Evolutionary conservation across 2,888 invertebrate species (phyloP).

Genomic region (Steinernema hermaphroditum): DNA sequence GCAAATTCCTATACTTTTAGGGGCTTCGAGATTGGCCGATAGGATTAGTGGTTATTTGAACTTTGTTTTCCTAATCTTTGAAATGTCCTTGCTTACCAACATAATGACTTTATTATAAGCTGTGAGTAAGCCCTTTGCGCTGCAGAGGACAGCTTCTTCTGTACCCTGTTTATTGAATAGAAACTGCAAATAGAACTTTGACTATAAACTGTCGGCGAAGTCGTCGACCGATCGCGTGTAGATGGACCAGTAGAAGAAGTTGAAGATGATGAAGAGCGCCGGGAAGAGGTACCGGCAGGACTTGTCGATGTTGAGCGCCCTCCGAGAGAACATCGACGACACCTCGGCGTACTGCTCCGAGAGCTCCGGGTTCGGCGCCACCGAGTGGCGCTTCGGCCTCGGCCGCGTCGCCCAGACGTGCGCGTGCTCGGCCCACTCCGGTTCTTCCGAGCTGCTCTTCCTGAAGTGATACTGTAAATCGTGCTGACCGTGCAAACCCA

Average conservation of each 20-base stretch:
- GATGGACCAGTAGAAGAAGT: slow-evolving; percentile 38
- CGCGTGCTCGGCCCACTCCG: slow-evolving; percentile 10
- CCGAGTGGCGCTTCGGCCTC: slow-evolving; percentile 23
- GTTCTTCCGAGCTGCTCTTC: slow-evolving; percentile 20
- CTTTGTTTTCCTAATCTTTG: too few species aligned
- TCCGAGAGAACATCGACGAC: slow-evolving; percentile 47
- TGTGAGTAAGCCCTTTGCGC: too few species aligned
- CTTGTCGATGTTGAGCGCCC: slow-evolving; percentile 57
- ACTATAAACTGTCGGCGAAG: background rate
- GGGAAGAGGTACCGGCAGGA: slow-evolving; percentile 55
- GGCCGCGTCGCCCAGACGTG: slow-evolving; percentile 18
- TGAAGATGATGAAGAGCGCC: slow-evolving; percentile 47
- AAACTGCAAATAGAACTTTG: background rate
- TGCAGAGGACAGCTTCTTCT: too few species aligned
- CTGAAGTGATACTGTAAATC: background rate
- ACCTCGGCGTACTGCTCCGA: slow-evolving; percentile 34
- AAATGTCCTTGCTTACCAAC: too few species aligned
- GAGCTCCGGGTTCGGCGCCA: slow-evolving; percentile 29
- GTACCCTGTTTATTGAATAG: too few species aligned
- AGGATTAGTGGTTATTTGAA: too few species aligned
- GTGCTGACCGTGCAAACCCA: background rate
- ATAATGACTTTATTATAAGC: too few species aligned
- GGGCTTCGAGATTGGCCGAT: too few species aligned
- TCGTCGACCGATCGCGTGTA: slow-evolving; percentile 5
- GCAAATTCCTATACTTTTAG: too few species aligned